phyloP scores from a whole-genome alignment of 2,888 invertebrate genomes.

The Diarsia brunnea region DNA sequence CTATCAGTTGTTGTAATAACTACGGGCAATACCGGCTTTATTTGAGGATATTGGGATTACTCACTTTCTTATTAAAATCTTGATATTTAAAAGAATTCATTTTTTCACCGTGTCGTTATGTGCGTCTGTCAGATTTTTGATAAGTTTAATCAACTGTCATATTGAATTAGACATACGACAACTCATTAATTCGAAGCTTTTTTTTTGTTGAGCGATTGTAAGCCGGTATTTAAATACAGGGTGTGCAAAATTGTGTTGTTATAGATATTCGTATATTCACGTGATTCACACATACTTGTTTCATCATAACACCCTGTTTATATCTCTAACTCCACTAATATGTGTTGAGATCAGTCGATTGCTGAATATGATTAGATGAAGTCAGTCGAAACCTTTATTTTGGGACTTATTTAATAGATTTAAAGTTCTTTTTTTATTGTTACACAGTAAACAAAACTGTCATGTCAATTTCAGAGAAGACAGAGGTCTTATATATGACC shows the following conservation, averaged over 20 bases:
- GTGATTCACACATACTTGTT: conserved; percentile 51
- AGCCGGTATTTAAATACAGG: conserved; percentile 58
- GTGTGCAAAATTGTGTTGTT: conserved; percentile 45
- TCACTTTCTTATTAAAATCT: not conserved
- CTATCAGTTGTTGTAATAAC: conserved; percentile 21
- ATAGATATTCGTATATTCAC: conserved; percentile 48
- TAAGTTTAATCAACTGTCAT: conserved; percentile 29
- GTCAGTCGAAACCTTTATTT: conserved; percentile 73
- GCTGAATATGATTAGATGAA: conserved; percentile 68
- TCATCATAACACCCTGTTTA: conserved; percentile 58
- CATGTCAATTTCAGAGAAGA: too few relatives aligned
- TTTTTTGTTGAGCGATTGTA: conserved; percentile 6
- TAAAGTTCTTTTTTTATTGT: not conserved
- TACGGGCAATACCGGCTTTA: conserved; percentile 50
- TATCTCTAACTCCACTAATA: conserved; percentile 65
- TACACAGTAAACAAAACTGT: not conserved
- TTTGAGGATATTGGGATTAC: not conserved
- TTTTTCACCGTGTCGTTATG: not conserved
- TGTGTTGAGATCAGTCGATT: conserved; percentile 71
- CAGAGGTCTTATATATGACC: too few relatives aligned
- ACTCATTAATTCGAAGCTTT: not conserved
- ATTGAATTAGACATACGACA: conserved; percentile 33
- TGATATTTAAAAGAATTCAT: not conserved
- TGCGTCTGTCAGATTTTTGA: not conserved
- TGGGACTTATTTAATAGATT: conserved; percentile 65